Conservation (phyloP, 2,113 vertebrate species). For the Proteles cristata region DNA sequence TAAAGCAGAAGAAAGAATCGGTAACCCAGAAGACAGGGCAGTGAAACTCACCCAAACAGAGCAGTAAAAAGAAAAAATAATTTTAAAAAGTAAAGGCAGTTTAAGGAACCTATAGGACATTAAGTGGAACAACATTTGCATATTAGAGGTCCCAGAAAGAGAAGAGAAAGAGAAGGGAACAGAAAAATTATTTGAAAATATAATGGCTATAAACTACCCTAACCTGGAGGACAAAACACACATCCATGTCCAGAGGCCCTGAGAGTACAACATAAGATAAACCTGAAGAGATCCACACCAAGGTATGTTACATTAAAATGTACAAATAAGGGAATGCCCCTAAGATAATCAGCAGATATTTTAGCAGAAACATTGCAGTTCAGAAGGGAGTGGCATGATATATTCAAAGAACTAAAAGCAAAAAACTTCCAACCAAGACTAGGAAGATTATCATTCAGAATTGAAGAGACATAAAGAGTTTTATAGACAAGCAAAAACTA, state of each 20-base stretch:
- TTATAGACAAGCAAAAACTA: background rate
- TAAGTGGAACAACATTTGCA: background rate
- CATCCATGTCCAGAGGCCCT: background rate
- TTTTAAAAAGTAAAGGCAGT: background rate
- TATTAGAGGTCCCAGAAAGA: background rate
- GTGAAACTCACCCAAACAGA: background rate
- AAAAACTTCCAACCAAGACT: background rate
- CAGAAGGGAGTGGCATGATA: background rate
- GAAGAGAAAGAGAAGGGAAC: background rate
- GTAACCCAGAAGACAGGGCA: background rate
- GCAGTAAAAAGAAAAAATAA: background rate
- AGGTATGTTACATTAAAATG: background rate
- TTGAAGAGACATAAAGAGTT: background rate
- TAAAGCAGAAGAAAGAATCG: background rate
- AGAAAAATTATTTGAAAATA: background rate
- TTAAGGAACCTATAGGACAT: background rate
- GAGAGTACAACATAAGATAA: background rate
- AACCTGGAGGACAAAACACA: background rate
- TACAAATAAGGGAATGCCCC: background rate
- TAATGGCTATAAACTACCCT: background rate
- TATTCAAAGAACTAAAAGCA: background rate
- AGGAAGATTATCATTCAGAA: background rate
- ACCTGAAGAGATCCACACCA: background rate
- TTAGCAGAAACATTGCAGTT: background rate
- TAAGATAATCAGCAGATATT: background rate